A percentile compares a stretch with the other conserved stretches of the same genome.
phyloP scores from a whole-genome alignment of 2,797 vertebrate species.

The Pseudochaenichthys georgianus region DNA sequence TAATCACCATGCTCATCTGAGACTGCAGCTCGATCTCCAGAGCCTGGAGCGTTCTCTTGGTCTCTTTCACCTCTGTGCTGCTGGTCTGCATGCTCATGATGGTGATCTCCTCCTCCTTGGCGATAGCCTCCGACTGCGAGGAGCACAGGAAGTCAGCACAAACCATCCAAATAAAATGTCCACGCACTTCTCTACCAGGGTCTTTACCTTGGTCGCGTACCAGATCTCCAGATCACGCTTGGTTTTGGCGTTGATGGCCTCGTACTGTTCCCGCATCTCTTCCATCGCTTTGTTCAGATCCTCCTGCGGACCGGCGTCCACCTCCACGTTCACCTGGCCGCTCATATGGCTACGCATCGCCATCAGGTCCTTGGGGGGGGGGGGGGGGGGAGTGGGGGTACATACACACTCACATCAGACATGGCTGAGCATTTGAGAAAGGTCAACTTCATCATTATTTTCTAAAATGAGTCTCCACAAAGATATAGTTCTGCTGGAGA shows the following conservation, averaged over 20 bases:
- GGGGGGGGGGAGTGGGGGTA: too few species aligned
- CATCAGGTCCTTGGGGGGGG: slow-evolving; percentile 81
- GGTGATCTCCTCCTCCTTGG: slow-evolving; percentile 50
- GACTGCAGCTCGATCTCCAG: slow-evolving; percentile 91
- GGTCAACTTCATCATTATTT: too few species aligned
- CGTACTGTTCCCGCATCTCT: slow-evolving; percentile 89
- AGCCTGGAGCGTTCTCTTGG: slow-evolving; percentile 81
- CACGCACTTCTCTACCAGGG: too few species aligned
- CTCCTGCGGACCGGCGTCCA: slow-evolving; percentile 83
- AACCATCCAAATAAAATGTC: too few species aligned
- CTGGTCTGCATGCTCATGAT: slow-evolving; percentile 56
- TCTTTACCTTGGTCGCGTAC: slow-evolving; percentile 84
- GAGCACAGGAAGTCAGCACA: neutral
- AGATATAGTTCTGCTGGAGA: too few species aligned
- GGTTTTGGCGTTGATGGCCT: slow-evolving; percentile 85
- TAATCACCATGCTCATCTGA: slow-evolving; percentile 64
- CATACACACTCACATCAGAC: too few species aligned
- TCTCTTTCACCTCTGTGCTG: slow-evolving; percentile 50
- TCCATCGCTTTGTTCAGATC: slow-evolving; percentile 86
- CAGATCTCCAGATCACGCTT: slow-evolving; percentile 85
- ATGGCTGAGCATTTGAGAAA: too few species aligned
- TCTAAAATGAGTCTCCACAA: too few species aligned
- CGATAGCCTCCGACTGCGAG: slow-evolving; percentile 62
- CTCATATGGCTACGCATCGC: slow-evolving; percentile 78
- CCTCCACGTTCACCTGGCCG: slow-evolving; percentile 89